Evolutionary conservation across 1,140 invertebrate species (phyloP).

Genomic region (Asobara japonica): DNA sequence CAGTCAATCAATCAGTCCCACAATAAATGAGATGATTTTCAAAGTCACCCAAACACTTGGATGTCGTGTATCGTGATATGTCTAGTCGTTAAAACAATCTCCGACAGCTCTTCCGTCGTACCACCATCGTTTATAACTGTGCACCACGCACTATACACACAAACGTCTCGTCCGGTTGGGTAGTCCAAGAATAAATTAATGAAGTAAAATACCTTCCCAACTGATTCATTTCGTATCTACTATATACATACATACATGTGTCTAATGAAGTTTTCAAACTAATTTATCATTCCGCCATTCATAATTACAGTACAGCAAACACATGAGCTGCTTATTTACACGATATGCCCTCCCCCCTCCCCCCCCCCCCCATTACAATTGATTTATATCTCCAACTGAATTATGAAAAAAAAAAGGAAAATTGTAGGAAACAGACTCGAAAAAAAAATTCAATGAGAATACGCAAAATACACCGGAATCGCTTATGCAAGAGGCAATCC

Average conservation of each 20-base stretch:
- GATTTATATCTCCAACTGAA: slow-evolving; percentile 1
- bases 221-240: slow-evolving; percentile 13
- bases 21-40: slow-evolving; percentile 5
- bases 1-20: neutral
- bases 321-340: no score
- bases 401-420: slow-evolving; percentile 2
- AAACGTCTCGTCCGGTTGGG: slow-evolving; percentile 21
- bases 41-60: slow-evolving; percentile 1
- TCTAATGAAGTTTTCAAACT: slow-evolving; percentile 51
- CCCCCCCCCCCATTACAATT: neutral
- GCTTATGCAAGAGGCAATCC: slow-evolving; percentile 41
- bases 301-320: slow-evolving; percentile 23
- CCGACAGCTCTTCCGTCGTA: slow-evolving; percentile 27
- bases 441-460: slow-evolving; percentile 18
- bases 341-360: no score
- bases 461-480: slow-evolving; percentile 26
- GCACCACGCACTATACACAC: slow-evolving; percentile 16
- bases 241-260: slow-evolving; percentile 43
- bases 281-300: slow-evolving; percentile 48
- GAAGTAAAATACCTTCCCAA: neutral
- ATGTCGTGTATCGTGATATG: slow-evolving; percentile 31
- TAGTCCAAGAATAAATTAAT: slow-evolving; percentile 27
- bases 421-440: slow-evolving; percentile 3
- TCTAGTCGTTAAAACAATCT: slow-evolving; percentile 31
- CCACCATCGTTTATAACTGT: slow-evolving; percentile 18